phyloP scores from a whole-genome alignment of 2,797 vertebrate species.

The Oophaga sylvatica region DNA sequence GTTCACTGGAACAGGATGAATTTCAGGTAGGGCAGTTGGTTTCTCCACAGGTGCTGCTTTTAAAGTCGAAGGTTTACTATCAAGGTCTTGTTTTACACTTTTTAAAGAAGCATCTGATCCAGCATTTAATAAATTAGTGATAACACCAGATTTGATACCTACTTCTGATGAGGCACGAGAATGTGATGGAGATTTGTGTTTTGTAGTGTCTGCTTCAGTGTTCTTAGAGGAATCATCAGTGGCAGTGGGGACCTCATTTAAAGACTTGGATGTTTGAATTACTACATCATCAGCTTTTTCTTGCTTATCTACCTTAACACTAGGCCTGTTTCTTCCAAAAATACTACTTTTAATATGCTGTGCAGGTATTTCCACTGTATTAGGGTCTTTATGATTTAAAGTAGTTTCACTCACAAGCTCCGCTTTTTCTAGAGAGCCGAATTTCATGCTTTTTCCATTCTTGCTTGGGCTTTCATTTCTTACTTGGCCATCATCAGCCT shows the following conservation, averaged over 20 bases:
- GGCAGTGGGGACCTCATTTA: slow-evolving; percentile 50
- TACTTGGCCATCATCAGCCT: neutral
- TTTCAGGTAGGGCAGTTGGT: neutral
- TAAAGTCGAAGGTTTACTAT: neutral
- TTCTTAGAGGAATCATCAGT: slow-evolving; percentile 25
- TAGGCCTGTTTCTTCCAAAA: neutral
- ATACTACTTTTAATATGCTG: slow-evolving; percentile 16
- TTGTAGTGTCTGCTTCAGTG: neutral
- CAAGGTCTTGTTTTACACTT: neutral
- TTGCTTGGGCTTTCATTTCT: slow-evolving; percentile 5
- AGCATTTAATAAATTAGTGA: neutral
- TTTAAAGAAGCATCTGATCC: neutral
- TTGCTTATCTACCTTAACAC: slow-evolving; percentile 63
- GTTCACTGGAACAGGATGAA: slow-evolving; percentile 23
- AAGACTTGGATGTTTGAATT: slow-evolving; percentile 11
- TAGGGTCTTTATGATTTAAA: neutral
- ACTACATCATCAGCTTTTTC: slow-evolving; percentile 64
- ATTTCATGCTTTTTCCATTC: slow-evolving; percentile 35
- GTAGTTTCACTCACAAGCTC: neutral
- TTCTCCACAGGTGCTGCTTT: neutral
- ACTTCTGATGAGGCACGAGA: neutral
- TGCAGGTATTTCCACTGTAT: neutral
- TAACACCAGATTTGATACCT: neutral
- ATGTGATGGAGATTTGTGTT: neutral
- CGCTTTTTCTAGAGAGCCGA: slow-evolving; percentile 3